These are phyloP conservation scores for Delphinus delphis DNA, from an alignment of 2,113 vertebrate species.

Conservation along the genomic window DNA sequence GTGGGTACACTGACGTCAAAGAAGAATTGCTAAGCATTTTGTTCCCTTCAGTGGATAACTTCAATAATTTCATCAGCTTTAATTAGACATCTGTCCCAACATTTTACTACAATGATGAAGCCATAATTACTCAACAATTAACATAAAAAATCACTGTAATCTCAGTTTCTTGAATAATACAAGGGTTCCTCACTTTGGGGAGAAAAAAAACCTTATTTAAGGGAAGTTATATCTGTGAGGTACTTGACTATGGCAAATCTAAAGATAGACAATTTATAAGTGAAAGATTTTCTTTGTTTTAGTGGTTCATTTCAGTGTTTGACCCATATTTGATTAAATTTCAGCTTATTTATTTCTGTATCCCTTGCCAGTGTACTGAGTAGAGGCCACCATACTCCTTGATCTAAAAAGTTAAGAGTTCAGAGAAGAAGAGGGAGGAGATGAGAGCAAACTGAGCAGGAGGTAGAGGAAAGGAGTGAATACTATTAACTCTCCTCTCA, in stretches of 20 bases:
- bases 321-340: background rate
- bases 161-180: background rate
- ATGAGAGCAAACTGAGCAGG: background rate
- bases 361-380: background rate
- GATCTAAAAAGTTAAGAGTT: background rate
- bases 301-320: background rate
- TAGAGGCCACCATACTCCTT: background rate
- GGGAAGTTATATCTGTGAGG: background rate
- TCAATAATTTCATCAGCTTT: background rate
- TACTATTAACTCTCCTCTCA: background rate
- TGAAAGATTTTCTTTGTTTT: background rate
- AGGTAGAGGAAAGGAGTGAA: background rate
- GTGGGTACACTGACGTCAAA: background rate
- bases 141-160: background rate
- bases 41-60: background rate
- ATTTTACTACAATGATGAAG: background rate
- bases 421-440: background rate
- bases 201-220: background rate
- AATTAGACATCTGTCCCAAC: background rate
- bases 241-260: background rate
- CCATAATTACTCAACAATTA: background rate
- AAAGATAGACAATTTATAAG: background rate
- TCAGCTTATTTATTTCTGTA: background rate
- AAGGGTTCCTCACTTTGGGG: background rate
- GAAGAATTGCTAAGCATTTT: background rate